Evolutionary conservation across 2,113 vertebrate genomes (phyloP).

Genomic region (Odontesthes bonariensis): DNA sequence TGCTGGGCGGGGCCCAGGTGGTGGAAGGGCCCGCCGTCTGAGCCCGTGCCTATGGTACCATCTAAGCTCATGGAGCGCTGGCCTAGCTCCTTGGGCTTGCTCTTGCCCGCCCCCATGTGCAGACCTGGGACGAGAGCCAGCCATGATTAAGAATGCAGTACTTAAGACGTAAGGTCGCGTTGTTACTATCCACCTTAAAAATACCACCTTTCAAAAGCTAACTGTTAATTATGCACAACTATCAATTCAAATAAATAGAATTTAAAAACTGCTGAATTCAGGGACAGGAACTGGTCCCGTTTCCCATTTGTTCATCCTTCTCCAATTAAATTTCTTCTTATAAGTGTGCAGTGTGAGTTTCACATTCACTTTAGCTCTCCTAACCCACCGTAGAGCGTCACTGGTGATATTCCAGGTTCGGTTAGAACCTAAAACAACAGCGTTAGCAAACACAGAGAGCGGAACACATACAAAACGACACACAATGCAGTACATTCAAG

Average conservation of each 20-base stretch:
- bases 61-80: conserved; percentile 96
- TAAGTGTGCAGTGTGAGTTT: neutral
- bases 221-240: neutral
- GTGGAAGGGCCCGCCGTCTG: conserved; percentile 81
- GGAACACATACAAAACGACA: conserved; percentile 43
- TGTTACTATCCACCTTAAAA: neutral
- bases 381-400: conserved; percentile 19
- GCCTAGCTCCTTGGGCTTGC: conserved; percentile 93
- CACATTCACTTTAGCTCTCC: conserved; percentile 8
- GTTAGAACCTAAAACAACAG: conserved; percentile 29
- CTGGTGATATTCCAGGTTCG: conserved; percentile 55
- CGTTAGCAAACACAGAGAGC: conserved; percentile 31
- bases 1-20: conserved; percentile 81
- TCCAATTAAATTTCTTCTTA: conserved; percentile 8
- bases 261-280: conserved; percentile 9
- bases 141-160: conserved; percentile 28
- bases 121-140: conserved; percentile 66
- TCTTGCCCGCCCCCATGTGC: conserved; percentile 95
- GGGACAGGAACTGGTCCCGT: conserved; percentile 18
- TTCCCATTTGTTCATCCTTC: conserved; percentile 29
- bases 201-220: too few relatives aligned
- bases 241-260: neutral
- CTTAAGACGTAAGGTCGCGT: neutral
- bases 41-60: conserved; percentile 83
- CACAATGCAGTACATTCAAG: conserved; percentile 40